phyloP scores from a whole-genome alignment of 2,888 invertebrate species.

The Blastobasis adustella region DNA sequence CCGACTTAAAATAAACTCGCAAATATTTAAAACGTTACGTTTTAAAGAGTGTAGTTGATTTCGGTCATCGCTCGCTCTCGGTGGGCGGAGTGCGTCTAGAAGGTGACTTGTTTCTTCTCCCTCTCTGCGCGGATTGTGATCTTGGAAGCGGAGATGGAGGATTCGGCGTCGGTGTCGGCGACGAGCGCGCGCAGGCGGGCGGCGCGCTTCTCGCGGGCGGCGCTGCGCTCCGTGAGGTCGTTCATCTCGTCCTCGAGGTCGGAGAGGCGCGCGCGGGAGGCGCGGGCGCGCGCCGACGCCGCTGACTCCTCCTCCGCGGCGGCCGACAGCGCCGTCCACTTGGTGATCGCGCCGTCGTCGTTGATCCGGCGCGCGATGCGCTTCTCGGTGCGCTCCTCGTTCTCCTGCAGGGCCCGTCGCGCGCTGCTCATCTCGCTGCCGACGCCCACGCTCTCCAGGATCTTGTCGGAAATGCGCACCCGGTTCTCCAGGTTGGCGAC shows the following conservation, averaged over 20 bases:
- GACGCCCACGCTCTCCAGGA: slow-evolving; percentile 78
- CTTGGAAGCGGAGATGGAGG: slow-evolving; percentile 46
- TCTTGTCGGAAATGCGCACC: slow-evolving; percentile 77
- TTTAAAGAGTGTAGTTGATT: slow-evolving; percentile 23
- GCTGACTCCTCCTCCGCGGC: slow-evolving; percentile 66
- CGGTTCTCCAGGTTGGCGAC: slow-evolving; percentile 74
- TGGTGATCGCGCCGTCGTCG: slow-evolving; percentile 67
- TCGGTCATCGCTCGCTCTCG: neutral
- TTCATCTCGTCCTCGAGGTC: slow-evolving; percentile 86
- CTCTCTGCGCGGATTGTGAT: slow-evolving; percentile 55
- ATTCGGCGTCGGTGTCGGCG: slow-evolving; percentile 72
- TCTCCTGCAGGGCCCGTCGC: slow-evolving; percentile 60
- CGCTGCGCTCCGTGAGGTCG: slow-evolving; percentile 79
- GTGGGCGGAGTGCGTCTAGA: slow-evolving; percentile 32
- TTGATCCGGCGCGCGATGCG: slow-evolving; percentile 60
- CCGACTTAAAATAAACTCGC: slow-evolving; percentile 27
- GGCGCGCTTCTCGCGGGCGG: slow-evolving; percentile 81
- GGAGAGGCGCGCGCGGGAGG: slow-evolving; percentile 78
- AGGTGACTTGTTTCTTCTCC: slow-evolving; percentile 69
- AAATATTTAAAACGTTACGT: slow-evolving; percentile 23
- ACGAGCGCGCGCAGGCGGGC: slow-evolving; percentile 81
- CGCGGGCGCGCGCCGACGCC: slow-evolving; percentile 79
- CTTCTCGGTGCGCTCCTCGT: slow-evolving; percentile 65
- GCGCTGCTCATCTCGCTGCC: slow-evolving; percentile 68
- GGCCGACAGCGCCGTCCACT: slow-evolving; percentile 77